Percentiles rank a stretch among this genome's conserved stretches.
These are phyloP conservation scores for Tenthredo livida DNA, from an alignment of 2,888 invertebrate species.

Conservation along the genomic window DNA sequence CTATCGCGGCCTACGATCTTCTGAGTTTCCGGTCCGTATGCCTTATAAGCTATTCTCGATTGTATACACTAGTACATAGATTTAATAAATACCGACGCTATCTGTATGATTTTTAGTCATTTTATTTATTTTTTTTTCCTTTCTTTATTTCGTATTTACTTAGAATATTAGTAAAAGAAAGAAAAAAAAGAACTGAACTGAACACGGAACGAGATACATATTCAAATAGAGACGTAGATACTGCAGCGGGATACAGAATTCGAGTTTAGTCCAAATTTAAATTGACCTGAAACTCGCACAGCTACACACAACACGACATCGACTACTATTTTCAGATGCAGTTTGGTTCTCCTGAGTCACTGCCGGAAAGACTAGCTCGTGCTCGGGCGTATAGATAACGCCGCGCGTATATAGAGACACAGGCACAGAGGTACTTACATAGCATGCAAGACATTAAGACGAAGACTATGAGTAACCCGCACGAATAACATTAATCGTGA, in stretches of 20 bases:
- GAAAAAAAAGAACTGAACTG: not conserved
- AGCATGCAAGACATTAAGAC: not conserved
- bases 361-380: not conserved
- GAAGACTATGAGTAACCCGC: not conserved
- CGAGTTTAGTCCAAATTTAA: slow-evolving; percentile 38
- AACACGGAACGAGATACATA: too few relatives aligned
- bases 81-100: not conserved
- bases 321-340: slow-evolving; percentile 49
- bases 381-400: slow-evolving; percentile 4
- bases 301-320: not conserved
- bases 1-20: not conserved
- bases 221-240: not conserved
- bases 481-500: not conserved
- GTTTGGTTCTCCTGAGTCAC: slow-evolving; percentile 31
- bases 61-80: not conserved
- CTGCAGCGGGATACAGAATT: not conserved
- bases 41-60: not conserved
- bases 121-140: not conserved
- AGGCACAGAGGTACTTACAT: not conserved
- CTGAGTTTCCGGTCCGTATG: not conserved
- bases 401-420: not conserved
- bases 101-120: not conserved
- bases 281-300: slow-evolving; percentile 39
- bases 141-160: not conserved
- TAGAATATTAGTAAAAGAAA: not conserved